Conservation (phyloP, 1,140 invertebrate species). For the Orussus abietinus region DNA sequence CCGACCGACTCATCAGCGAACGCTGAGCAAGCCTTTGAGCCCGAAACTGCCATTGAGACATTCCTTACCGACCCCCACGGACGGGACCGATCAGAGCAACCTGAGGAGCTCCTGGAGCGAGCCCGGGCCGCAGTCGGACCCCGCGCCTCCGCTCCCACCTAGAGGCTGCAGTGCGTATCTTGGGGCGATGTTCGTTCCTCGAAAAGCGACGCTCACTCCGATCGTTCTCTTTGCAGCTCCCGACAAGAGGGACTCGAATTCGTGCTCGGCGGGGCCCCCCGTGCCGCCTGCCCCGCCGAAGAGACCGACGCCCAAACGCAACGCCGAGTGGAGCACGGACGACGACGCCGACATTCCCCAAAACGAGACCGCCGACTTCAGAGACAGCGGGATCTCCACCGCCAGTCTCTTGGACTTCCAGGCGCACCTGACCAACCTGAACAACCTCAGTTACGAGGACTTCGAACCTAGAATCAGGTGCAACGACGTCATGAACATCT, state of each 20-base stretch:
- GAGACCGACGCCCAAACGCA: conserved; percentile 54
- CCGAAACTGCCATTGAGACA: conserved; percentile 56
- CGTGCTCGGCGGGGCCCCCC: conserved; percentile 31
- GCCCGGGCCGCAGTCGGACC: conserved; percentile 51
- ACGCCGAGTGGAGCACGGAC: conserved; percentile 45
- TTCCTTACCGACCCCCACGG: conserved; percentile 51
- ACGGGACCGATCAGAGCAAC: conserved; percentile 43
- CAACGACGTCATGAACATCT: conserved; percentile 51
- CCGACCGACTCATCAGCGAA: conserved; percentile 57
- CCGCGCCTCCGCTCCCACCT: conserved; percentile 61
- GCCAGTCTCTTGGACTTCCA: conserved; percentile 50
- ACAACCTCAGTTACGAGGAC: conserved; percentile 58
- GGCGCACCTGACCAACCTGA: conserved; percentile 55
- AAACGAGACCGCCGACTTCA: conserved; percentile 49
- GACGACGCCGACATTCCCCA: conserved; percentile 38
- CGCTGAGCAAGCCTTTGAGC: conserved; percentile 59
- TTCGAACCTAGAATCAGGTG: conserved; percentile 52
- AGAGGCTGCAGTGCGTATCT: conserved; percentile 57
- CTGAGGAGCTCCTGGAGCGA: conserved; percentile 61
- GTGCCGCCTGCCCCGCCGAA: conserved; percentile 61
- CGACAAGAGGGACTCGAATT: conserved; percentile 54
- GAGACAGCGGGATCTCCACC: conserved; percentile 58
- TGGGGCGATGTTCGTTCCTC: neutral
- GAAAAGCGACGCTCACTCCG: neutral
- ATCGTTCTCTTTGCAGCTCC: conserved; percentile 46